Base-by-base conservation (phyloP, 2,888 invertebrate genomes). In the Pristionchus entomophagus region DNA sequence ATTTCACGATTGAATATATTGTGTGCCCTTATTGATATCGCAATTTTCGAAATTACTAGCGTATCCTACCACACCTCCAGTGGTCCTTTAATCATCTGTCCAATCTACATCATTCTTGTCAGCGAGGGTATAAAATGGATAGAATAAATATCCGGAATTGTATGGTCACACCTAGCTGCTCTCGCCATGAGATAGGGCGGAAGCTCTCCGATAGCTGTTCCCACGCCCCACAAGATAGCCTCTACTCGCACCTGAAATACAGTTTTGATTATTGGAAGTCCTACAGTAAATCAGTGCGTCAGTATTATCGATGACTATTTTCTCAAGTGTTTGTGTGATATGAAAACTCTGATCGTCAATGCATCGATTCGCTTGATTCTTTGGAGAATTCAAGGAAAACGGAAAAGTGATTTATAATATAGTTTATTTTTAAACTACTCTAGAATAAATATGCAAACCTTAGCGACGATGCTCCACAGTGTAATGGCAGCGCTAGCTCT, bases 131-230 rank as follows among this genome's bases (percentile, higher is more conserved):
- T n/a, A n/a, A n/a, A n/a, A n/a, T n/a, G n/a, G n/a, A n/a, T n/a
- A n/a, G n/a, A n/a, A n/a, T n/a, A n/a, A n/a, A n/a, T n/a, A n/a
- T n/a, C n/a, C n/a, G n/a, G n/a, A n/a, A n/a, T n/a, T n/a, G n/a
- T n/a, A n/a, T n/a, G n/a, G 0, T 56, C 59, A 29, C 56, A 82
- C 51, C 51, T 26, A 4, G 56, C 32, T 12, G 49, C 98, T 88
- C 97, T 95, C n/a, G 99, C 99, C 98, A 99, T 98, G 94, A 99
- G 99, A 95, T 99, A 99, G 0, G 99, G 99, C 4, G 99, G 99
- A 89, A 99, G 94, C 94, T 99, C 99, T 0, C 99, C 99, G n/a
- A 99, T 95, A 0, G 99, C 99, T 0, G 99, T 99, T 6, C 99
- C 95, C 49, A 94, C 94, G 51, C 95, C 95, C 99, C 99, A 99